Percentiles rank a stretch among this genome's conserved stretches.
These are phyloP conservation scores for Ennomos erosarius DNA, from an alignment of 2,888 invertebrate genomes.

Conservation along the genomic window DNA sequence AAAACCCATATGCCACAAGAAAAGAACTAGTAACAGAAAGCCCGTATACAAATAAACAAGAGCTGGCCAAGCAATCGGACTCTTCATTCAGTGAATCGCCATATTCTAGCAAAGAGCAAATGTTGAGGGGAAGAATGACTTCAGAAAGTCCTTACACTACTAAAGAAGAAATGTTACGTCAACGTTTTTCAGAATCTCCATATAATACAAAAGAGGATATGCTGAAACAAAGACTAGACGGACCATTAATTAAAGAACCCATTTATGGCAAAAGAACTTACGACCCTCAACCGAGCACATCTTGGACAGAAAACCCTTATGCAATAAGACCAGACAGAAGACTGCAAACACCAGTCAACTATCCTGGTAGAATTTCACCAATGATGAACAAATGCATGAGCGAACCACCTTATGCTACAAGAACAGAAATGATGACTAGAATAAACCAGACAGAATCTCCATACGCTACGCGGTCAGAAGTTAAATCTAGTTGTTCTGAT, in stretches of 20 bases:
- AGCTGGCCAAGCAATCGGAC: conserved; percentile 65
- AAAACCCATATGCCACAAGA: conserved; percentile 56
- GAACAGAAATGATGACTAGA: conserved; percentile 77
- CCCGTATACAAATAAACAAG: conserved; percentile 63
- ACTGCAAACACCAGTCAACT: conserved; percentile 72
- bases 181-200: conserved; percentile 80
- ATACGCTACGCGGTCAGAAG: conserved; percentile 70
- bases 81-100: conserved; percentile 73
- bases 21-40: conserved; percentile 55
- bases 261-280: conserved; percentile 76
- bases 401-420: conserved; percentile 77
- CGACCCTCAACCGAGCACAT: conserved; percentile 73
- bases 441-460: conserved; percentile 71
- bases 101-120: conserved; percentile 79
- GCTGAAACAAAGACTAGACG: conserved; percentile 75
- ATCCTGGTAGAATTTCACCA: conserved; percentile 70
- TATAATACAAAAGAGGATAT: conserved; percentile 81
- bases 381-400: conserved; percentile 80
- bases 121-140: conserved; percentile 68
- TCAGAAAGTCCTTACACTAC: conserved; percentile 77
- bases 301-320: conserved; percentile 76
- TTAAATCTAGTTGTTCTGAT: conserved; percentile 79
- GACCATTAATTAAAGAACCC: conserved; percentile 64
- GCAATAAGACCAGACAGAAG: conserved; percentile 74
- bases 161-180: conserved; percentile 82